Conservation (phyloP, 2,888 invertebrate species). For the Pristionchus maxplancki region DNA sequence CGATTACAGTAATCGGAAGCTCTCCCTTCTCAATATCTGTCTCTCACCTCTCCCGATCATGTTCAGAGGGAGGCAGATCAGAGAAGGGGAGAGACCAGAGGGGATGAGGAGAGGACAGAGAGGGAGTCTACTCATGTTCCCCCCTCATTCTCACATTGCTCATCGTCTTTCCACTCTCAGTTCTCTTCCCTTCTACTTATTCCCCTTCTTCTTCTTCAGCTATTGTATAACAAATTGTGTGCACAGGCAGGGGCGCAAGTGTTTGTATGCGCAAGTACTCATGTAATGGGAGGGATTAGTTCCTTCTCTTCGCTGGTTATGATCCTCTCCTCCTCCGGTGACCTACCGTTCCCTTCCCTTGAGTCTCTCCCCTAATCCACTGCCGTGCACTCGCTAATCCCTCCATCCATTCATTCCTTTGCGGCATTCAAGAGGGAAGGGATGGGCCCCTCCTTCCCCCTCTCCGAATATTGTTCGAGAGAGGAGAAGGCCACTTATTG, state of each 20-base stretch:
- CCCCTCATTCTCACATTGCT: not conserved
- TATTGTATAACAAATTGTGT: constrained; percentile 43
- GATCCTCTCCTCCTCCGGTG: not conserved
- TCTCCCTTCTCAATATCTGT: not conserved
- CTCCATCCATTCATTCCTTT: not conserved
- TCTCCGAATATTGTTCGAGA: not conserved
- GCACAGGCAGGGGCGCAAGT: not conserved
- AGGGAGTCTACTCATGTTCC: constrained; percentile 31
- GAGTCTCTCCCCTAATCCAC: not conserved
- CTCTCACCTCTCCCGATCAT: not conserved
- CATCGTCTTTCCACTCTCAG: not conserved
- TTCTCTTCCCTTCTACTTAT: not conserved
- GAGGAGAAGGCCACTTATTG: not conserved
- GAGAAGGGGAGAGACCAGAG: not conserved
- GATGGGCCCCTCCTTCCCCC: no score
- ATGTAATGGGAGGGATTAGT: constrained; percentile 29
- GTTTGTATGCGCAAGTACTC: constrained; percentile 29
- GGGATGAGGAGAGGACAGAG: not conserved
- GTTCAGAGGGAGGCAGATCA: not conserved
- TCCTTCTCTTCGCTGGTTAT: not conserved
- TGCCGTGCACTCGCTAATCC: not conserved
- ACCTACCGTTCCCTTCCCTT: not conserved
- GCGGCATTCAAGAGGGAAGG: not conserved
- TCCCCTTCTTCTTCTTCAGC: not conserved
- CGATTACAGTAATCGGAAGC: constrained; percentile 7